Conservation (phyloP, 2,888 invertebrate species). For the Sturmia bella region DNA sequence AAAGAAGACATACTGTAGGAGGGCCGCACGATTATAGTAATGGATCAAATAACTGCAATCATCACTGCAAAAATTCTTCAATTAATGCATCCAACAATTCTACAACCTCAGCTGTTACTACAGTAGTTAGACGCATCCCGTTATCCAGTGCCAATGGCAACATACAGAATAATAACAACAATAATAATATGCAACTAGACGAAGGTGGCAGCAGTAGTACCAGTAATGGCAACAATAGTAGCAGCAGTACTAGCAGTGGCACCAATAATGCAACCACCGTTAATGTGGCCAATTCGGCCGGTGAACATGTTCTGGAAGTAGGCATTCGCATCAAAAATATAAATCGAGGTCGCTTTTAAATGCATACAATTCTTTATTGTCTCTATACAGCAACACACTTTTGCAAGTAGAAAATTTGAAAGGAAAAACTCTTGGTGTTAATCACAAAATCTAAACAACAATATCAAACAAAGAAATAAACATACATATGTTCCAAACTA, state of each 20-base stretch:
- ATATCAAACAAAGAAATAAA: slow-evolving; percentile 2
- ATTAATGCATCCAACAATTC: slow-evolving; percentile 69
- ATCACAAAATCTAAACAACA: slow-evolving; percentile 17
- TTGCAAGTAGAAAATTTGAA: neutral
- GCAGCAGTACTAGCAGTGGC: slow-evolving; percentile 58
- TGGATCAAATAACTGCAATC: slow-evolving; percentile 67
- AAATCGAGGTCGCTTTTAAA: slow-evolving; percentile 78
- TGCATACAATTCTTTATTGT: neutral
- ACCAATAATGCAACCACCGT: slow-evolving; percentile 65
- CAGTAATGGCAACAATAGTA: slow-evolving; percentile 68
- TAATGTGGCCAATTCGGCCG: slow-evolving; percentile 72
- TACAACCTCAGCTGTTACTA: slow-evolving; percentile 33
- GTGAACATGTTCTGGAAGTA: slow-evolving; percentile 80
- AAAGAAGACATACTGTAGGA: slow-evolving; percentile 95
- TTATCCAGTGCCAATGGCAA: slow-evolving; percentile 75
- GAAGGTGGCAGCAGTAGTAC: slow-evolving; percentile 71
- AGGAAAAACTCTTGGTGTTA: slow-evolving; percentile 59
- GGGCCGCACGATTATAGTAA: slow-evolving; percentile 91
- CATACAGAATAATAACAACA: slow-evolving; percentile 71
- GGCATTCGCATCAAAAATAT: slow-evolving; percentile 81
- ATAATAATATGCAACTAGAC: slow-evolving; percentile 72
- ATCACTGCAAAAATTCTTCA: slow-evolving; percentile 68
- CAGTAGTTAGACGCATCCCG: slow-evolving; percentile 70
- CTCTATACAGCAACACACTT: neutral
- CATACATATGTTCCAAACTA: slow-evolving; percentile 4